Evolutionary conservation across 2,797 vertebrate genomes (phyloP).

Genomic region (Emydoidea blandingii): DNA sequence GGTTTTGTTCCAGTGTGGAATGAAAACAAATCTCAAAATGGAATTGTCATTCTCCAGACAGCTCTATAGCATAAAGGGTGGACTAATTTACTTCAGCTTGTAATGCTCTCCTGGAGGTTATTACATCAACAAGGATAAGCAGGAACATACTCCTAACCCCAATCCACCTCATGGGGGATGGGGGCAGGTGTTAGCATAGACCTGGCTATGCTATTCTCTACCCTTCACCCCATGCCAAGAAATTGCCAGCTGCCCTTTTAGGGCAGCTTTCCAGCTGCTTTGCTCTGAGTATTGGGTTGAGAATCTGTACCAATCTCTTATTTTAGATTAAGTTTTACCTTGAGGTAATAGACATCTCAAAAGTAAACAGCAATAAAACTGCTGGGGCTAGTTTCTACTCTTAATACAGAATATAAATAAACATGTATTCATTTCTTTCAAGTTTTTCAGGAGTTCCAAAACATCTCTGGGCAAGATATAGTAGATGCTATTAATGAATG

Average conservation of each 20-base stretch:
- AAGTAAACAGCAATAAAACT: slow-evolving; percentile 43
- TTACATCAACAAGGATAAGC: background rate
- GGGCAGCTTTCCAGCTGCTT: accelerated
- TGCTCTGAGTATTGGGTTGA: background rate
- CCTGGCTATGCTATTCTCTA: background rate
- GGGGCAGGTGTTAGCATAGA: background rate
- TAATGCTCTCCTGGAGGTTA: background rate
- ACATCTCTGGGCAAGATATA: slow-evolving; percentile 83
- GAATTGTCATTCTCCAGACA: background rate
- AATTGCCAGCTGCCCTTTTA: background rate
- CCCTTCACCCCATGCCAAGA: background rate
- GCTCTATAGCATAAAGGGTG: background rate
- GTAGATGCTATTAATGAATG: slow-evolving; percentile 82
- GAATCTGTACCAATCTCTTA: background rate
- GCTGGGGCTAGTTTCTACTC: background rate
- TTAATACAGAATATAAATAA: background rate
- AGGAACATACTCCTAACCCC: background rate
- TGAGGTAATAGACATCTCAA: background rate
- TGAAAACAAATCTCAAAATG: background rate
- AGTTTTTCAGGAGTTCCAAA: slow-evolving; percentile 88
- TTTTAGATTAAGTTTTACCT: background rate
- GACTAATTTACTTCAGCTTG: background rate
- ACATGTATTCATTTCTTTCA: background rate
- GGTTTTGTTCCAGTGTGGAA: background rate
- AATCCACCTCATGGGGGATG: background rate